phyloP scores from a whole-genome alignment of 2,113 vertebrate genomes.

The Anarrhichthys ocellatus region DNA sequence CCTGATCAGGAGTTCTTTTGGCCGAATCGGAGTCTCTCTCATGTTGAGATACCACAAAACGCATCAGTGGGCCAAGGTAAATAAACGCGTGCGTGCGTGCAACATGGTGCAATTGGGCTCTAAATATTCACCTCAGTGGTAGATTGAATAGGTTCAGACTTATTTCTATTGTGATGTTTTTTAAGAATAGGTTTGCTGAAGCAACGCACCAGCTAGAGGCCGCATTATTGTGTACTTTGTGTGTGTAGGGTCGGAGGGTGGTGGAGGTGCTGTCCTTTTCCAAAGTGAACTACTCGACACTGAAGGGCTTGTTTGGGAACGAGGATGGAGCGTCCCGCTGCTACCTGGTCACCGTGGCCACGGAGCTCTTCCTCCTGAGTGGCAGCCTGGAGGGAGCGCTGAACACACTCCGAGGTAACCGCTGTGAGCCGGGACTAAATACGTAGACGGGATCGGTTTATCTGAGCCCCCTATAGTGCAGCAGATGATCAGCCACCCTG shows the following conservation, averaged over 20 bases:
- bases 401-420: constrained; percentile 87
- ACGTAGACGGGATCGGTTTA: not conserved
- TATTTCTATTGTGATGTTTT: no score
- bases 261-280: constrained; percentile 84
- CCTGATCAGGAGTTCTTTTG: constrained; percentile 83
- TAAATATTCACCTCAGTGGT: no score
- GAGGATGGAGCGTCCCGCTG: constrained; percentile 86
- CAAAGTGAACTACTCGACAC: constrained; percentile 85
- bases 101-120: no score
- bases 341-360: constrained; percentile 89
- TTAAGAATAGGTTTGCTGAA: no score
- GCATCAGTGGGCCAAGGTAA: constrained; percentile 93
- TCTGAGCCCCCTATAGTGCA: not conserved
- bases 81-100: no score
- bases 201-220: no score
- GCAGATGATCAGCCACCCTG: not conserved
- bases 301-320: constrained; percentile 88
- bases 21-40: constrained; percentile 90
- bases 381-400: constrained; percentile 88
- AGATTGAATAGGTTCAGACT: no score
- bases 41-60: constrained; percentile 89
- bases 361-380: constrained; percentile 90
- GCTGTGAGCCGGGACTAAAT: not conserved
- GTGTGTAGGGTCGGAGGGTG: constrained; percentile 87
- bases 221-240: not conserved